Evolutionary conservation across 1,140 invertebrate species (phyloP), one percentile per base, ranked within the genome.

Genomic region (Drosophila parabipectinata): DNA sequence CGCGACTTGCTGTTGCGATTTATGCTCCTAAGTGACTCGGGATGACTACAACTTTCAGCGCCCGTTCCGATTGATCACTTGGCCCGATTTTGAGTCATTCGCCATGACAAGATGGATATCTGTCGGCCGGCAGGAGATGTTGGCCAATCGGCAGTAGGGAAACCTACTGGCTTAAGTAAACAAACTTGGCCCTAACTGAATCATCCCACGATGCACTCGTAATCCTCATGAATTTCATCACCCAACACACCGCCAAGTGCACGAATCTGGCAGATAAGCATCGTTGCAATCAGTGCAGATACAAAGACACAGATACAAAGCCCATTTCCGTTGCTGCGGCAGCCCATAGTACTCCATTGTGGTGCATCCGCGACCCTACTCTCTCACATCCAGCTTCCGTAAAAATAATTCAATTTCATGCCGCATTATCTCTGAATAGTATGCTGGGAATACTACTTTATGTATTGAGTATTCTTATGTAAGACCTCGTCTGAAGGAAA

Each of bases 341-440:
- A 56, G 64, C 63, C 57, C 80, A 74, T 37, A 71, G 54, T 54
- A 75, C 66, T 61, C 55, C 28, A 54, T 78, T 79, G 61, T 68
- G 58, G 55, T 62, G 74, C 72, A 59, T 52, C 39, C 45, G 18
- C 41, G 21, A 48, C 63, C 54, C 8, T 9, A 54, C 14, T 68
- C 41, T 77, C 61, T 72, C 62, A 68, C 58, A 39, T 48, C 28
- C 37, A 61, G 73, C 81, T 87, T 87, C 81, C 81, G 81, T 55
- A 51, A 62, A 57, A 56, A 72, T 69, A 83, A 87, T 82, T 76
- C 59, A 87, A 87, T 88, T 85, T 82, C 71, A 87, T 72, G 78
- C 45, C 47, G 47, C 74, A 78, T 81, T 85, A 74, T 55, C 44
- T 41, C 48, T 55, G 30, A 44, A 44, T 44, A 15, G 21, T 21